phyloP scores from a whole-genome alignment of 2,797 vertebrate genomes.

The Pterois miles region DNA sequence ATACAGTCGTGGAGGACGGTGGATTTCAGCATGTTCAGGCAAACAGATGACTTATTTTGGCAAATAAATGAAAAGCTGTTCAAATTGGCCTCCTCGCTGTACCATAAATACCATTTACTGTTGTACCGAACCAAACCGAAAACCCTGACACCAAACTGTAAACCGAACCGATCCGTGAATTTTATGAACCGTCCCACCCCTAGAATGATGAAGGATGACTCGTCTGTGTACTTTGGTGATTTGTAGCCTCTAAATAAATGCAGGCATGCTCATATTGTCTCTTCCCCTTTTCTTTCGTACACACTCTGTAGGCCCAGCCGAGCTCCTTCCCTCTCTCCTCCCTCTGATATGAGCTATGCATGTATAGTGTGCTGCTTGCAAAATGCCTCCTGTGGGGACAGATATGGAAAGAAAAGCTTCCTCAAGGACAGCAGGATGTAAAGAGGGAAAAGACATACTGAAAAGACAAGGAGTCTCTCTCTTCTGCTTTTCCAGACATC shows the following conservation, averaged over 20 bases:
- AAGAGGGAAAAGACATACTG: background rate
- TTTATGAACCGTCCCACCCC: too few species aligned
- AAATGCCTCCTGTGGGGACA: constrained; percentile 5
- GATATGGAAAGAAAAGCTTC: constrained; percentile 14
- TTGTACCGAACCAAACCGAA: too few species aligned
- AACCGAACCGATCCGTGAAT: too few species aligned
- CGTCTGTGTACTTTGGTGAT: background rate
- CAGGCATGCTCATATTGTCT: background rate
- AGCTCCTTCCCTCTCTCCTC: background rate
- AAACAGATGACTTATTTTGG: too few species aligned
- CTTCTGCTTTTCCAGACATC: background rate
- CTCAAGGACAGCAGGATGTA: constrained; percentile 5
- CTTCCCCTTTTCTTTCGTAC: background rate
- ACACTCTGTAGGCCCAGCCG: background rate
- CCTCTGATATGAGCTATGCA: constrained; percentile 4
- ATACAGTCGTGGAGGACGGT: too few species aligned
- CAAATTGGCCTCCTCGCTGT: too few species aligned
- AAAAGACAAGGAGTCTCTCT: background rate
- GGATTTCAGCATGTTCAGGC: too few species aligned
- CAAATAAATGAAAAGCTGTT: too few species aligned
- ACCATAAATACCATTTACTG: too few species aligned
- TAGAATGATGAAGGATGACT: too few species aligned
- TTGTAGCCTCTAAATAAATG: background rate
- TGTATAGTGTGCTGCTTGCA: background rate
- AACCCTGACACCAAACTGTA: too few species aligned